These are phyloP conservation scores for Nephrotoma flavescens DNA, from an alignment of 2,888 invertebrate genomes.

Conservation along the genomic window DNA sequence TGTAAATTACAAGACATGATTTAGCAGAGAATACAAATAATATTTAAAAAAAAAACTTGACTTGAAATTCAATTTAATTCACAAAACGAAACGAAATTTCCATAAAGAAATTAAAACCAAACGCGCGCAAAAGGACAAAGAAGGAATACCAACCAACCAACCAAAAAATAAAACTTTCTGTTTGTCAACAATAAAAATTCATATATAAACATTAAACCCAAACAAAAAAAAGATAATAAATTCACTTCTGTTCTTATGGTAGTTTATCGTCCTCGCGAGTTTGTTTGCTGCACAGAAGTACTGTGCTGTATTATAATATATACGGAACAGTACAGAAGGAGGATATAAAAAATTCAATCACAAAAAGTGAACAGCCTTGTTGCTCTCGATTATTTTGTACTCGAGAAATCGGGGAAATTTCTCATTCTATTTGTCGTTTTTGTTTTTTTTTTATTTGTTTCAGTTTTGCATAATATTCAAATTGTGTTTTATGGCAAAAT, in stretches of 20 bases:
- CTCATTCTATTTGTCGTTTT: background rate
- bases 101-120: background rate
- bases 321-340: background rate
- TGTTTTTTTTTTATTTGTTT: background rate
- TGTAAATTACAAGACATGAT: background rate
- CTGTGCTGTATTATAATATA: background rate
- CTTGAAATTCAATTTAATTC: background rate
- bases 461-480: background rate
- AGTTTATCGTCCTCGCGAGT: background rate
- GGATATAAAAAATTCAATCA: background rate
- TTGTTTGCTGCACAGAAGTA: background rate
- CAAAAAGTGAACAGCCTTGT: background rate
- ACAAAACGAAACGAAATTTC: background rate
- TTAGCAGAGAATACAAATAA: background rate
- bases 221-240: background rate
- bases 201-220: background rate
- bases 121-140: background rate
- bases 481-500: background rate
- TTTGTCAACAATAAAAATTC: background rate
- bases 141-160: background rate
- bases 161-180: background rate
- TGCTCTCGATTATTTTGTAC: background rate
- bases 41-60: background rate
- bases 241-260: background rate
- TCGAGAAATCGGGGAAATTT: background rate